A percentile compares a stretch with the other conserved stretches of the same genome.
phyloP scores from a whole-genome alignment of 2,797 vertebrate species.

The Threskiornis aethiopicus region DNA sequence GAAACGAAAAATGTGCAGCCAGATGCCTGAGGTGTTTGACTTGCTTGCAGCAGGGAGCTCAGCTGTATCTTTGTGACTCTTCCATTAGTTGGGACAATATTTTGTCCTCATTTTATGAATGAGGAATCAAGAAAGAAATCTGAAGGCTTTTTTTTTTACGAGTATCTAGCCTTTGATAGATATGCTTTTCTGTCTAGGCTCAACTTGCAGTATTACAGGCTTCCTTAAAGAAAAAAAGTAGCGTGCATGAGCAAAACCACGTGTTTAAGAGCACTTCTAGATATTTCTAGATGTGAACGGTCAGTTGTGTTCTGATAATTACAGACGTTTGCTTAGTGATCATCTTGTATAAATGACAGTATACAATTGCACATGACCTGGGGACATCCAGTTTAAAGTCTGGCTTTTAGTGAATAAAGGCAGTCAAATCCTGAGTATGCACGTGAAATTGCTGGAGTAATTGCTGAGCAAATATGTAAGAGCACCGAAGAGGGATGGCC shows the following conservation, averaged over 20 bases:
- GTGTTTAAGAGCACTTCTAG: neutral
- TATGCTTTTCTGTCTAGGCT: neutral
- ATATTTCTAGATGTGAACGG: neutral
- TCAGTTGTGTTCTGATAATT: neutral
- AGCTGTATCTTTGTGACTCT: neutral
- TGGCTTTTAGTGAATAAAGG: neutral
- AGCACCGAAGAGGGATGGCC: neutral
- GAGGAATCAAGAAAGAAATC: neutral
- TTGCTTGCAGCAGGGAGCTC: neutral
- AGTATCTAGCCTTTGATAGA: neutral
- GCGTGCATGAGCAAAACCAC: neutral
- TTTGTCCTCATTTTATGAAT: neutral
- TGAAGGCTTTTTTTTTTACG: neutral
- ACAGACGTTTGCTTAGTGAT: neutral
- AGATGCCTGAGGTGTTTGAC: neutral
- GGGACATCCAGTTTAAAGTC: neutral
- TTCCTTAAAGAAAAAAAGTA: neutral
- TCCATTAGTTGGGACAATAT: neutral
- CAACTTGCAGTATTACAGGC: neutral
- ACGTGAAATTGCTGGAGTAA: neutral
- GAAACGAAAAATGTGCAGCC: neutral
- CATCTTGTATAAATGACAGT: neutral
- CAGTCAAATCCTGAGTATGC: neutral
- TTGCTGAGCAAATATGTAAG: neutral
- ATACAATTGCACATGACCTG: neutral